Conservation (phyloP, 2,888 invertebrate genomes). For the Drosophila melanosoma region DNA sequence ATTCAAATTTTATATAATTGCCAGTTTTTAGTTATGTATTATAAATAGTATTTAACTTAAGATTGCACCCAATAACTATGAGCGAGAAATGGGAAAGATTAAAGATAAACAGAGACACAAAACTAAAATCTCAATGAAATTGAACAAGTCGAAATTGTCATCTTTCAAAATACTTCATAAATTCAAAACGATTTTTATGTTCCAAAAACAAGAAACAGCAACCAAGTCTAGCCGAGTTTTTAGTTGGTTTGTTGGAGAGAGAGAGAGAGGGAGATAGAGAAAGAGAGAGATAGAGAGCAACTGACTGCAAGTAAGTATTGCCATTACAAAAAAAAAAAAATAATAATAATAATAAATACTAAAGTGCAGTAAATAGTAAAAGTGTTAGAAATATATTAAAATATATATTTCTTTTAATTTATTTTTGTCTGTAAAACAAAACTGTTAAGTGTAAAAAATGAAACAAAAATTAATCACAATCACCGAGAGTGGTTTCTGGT, state of each 20-base stretch:
- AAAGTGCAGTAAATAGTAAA: not conserved
- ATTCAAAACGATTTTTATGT: not conserved
- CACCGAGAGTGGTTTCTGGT: not conserved
- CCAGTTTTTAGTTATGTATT: not conserved
- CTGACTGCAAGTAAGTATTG: not conserved
- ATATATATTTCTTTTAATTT: not conserved
- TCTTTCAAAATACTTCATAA: not conserved
- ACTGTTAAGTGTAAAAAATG: not conserved
- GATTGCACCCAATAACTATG: not conserved
- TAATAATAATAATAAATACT: not conserved
- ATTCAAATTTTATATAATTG: not conserved
- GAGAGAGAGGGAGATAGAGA: not conserved
- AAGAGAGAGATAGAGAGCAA: not conserved
- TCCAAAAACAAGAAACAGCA: not conserved
- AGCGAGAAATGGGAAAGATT: not conserved
- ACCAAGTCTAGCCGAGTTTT: not conserved
- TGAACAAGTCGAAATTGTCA: not conserved
- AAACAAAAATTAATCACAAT: not conserved
- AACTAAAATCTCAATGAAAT: not conserved
- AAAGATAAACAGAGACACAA: not conserved
- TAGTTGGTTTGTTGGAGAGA: not conserved
- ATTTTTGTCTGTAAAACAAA: not conserved
- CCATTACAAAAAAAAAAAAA: not conserved
- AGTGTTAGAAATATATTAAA: not conserved
- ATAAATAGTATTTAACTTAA: not conserved